Base-by-base conservation (phyloP, 2,113 vertebrate genomes). In the Cinclus mexicanus region DNA sequence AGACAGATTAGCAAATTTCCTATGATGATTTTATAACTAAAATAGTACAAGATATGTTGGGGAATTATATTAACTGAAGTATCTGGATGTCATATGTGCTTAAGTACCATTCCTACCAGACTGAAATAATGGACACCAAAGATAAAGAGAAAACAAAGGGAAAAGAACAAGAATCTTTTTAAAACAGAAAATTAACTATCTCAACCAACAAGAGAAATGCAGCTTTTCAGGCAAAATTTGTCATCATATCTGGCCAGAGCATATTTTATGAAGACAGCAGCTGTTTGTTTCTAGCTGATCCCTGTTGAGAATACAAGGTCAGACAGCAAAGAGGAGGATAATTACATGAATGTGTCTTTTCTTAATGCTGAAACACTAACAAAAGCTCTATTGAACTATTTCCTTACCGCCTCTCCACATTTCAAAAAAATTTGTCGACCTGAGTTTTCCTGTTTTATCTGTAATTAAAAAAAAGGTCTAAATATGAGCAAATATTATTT, bases 391-490 rank as follows among this genome's bases (percentile, higher is more conserved):
- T 42, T 46, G 8, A 15, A 47, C 4, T 60, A 11, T 80, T 55
- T 59, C 39, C 98, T 89, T 97, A 98, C 98, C 98, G 61, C 93
- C 95, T 68, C 29, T 6, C 23, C 95, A 98, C 98, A 98, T 98
- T 65, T 98, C 97, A 94, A 98, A 98, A 90, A 56, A 94, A 4
- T 41, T 37, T 8, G 84, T 14, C 0, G 87, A 79, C 14, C 5
- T 23, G 56, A 78, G 24, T 74, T 97, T 87, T 83, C 98, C 98
- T 15, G 98, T 98, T 69, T 76, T 33, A 92, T 97, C 98, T 98
- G 96, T 41, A 98, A 98, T 71, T 23, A 56, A 89, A 89, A 79
- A 69, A 53, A 35, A 10, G 2, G 6, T 80, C 52, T 63, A 53
- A 94, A 89, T 65, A n/a, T 12, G 2, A 63, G 39, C 4, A 82